These are phyloP conservation scores for Hypocryptadius cinnamomeus DNA, from an alignment of 2,113 vertebrate genomes.

Conservation along the genomic window DNA sequence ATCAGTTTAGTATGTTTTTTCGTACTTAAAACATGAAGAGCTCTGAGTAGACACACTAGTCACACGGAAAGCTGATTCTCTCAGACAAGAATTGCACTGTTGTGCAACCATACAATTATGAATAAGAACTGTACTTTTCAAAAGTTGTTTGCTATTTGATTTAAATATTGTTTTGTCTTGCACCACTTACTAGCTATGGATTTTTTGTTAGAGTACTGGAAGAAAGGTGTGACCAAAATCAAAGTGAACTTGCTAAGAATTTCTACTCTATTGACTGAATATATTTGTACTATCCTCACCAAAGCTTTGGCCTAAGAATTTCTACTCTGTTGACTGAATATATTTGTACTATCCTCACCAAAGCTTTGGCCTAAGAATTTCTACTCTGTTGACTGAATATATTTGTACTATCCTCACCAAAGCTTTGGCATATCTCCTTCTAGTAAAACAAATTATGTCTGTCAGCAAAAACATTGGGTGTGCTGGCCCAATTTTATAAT, in stretches of 20 bases:
- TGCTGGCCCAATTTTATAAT: not conserved
- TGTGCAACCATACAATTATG: not conserved
- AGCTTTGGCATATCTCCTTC: not conserved
- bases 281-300: not conserved
- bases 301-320: not conserved
- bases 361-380: not conserved
- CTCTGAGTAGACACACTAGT: not conserved
- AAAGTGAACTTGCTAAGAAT: not conserved
- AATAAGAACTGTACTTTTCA: not conserved
- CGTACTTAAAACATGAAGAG: not conserved
- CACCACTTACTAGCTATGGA: not conserved
- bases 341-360: too few species aligned
- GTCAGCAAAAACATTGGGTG: not conserved
- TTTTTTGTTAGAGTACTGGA: not conserved
- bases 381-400: not conserved
- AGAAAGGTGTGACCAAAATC: not conserved
- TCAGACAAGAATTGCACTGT: not conserved
- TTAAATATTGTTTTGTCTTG: not conserved
- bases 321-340: not conserved
- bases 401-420: not conserved
- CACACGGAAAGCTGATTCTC: not conserved
- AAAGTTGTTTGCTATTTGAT: not conserved
- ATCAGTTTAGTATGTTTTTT: not conserved
- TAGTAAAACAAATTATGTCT: not conserved
- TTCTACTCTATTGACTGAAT: not conserved